Evolutionary conservation across 2,888 invertebrate species (phyloP).

Genomic region (Seira ritae): DNA sequence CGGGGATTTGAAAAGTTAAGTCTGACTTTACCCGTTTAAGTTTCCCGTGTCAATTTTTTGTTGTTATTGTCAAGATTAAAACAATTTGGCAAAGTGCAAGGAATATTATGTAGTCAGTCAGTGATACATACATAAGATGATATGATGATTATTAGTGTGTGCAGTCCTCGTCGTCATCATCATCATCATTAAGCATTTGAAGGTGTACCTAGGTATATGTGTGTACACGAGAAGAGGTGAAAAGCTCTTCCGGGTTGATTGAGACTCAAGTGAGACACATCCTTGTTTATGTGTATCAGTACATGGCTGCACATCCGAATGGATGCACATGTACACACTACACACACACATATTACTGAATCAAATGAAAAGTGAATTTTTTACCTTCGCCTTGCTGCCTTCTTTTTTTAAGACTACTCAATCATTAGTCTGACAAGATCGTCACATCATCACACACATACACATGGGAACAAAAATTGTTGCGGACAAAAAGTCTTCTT

Average conservation of each 20-base stretch:
- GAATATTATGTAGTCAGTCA: constrained; percentile 2
- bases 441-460: background rate
- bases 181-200: background rate
- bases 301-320: constrained; percentile 56
- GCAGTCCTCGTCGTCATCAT: background rate
- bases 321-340: constrained; percentile 55
- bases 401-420: constrained; percentile 36
- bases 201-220: constrained; percentile 6
- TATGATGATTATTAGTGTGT: background rate
- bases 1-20: constrained; percentile 19
- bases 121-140: background rate
- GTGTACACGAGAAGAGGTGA: constrained; percentile 33
- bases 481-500: too few relatives aligned
- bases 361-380: constrained; percentile 23
- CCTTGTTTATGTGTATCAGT: constrained; percentile 59
- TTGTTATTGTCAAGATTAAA: constrained; percentile 26
- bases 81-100: background rate
- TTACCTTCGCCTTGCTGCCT: constrained; percentile 41
- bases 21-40: constrained; percentile 30
- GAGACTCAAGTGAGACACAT: constrained; percentile 62
- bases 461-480: background rate
- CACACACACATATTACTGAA: background rate
- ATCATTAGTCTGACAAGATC: constrained; percentile 48
- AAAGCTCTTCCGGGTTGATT: constrained; percentile 62
- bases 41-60: background rate